These are phyloP conservation scores for Catharus bicknelli DNA, from an alignment of 2,113 vertebrate species.

Conservation along the genomic window DNA sequence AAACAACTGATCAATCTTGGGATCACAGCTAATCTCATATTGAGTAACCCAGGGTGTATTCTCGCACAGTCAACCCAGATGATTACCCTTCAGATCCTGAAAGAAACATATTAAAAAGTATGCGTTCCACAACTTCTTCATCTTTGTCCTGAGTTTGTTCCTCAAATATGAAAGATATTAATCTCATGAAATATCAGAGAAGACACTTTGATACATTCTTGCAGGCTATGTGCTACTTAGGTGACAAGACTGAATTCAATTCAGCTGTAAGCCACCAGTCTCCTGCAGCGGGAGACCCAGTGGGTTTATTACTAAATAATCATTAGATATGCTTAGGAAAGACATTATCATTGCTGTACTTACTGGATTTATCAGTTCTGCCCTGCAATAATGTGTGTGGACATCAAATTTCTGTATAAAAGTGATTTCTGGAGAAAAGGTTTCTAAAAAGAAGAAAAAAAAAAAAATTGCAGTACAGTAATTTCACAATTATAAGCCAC, in stretches of 20 bases:
- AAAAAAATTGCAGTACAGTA: not conserved
- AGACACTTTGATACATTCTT: not conserved
- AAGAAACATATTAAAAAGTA: not conserved
- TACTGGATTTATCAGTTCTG: conserved; percentile 5
- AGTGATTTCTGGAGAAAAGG: conserved; percentile 59
- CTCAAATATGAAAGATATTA: not conserved
- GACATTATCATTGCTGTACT: not conserved
- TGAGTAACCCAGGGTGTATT: not conserved
- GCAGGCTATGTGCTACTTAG: rapidly evolving
- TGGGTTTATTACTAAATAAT: not conserved
- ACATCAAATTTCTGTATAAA: not conserved
- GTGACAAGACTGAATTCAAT: not conserved
- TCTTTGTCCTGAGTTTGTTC: not conserved
- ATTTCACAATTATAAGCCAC: too few species aligned
- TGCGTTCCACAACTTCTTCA: not conserved
- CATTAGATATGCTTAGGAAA: not conserved
- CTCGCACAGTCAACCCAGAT: not conserved
- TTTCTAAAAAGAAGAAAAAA: not conserved
- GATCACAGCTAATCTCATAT: not conserved
- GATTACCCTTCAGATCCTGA: not conserved
- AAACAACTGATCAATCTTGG: not conserved
- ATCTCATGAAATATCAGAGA: not conserved
- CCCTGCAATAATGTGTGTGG: not conserved
- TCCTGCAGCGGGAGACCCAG: not conserved
- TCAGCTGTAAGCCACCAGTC: not conserved